These are phyloP conservation scores for Spheniscus humboldti DNA, from an alignment of 2,797 vertebrate species.

Conservation along the genomic window DNA sequence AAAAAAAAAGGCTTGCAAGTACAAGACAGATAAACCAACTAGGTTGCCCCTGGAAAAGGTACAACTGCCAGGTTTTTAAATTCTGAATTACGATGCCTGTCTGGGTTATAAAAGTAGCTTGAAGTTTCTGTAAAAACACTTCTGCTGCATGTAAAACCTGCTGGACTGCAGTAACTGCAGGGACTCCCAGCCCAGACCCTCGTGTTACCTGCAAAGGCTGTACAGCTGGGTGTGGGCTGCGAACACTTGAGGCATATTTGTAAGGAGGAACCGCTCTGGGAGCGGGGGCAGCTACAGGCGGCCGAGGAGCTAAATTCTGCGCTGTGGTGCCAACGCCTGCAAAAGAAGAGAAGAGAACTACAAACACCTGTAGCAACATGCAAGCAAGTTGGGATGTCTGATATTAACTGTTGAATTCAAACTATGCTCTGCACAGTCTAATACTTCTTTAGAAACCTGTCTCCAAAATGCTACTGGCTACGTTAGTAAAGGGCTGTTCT, in stretches of 20 bases:
- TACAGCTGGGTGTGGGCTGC: constrained; percentile 88
- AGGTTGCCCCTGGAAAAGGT: neutral
- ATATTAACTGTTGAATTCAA: neutral
- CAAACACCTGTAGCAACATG: neutral
- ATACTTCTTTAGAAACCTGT: neutral
- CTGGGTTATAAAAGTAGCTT: neutral
- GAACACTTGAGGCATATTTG: constrained; percentile 89
- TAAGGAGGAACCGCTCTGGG: constrained; percentile 91
- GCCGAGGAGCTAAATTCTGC: constrained; percentile 85
- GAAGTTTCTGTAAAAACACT: neutral
- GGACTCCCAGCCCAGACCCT: neutral
- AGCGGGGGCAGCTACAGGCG: constrained; percentile 83
- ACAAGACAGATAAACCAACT: neutral
- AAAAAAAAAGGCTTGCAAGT: neutral
- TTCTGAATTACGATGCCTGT: neutral
- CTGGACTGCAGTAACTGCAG: neutral
- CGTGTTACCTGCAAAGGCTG: constrained; percentile 89
- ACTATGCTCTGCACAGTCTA: neutral
- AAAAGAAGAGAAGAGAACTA: neutral
- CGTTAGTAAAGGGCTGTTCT: neutral
- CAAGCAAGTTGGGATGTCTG: neutral
- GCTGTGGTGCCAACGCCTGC: constrained; percentile 75
- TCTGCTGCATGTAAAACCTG: neutral
- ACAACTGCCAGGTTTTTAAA: neutral
- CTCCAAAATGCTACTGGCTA: neutral